Percentiles rank a stretch among this genome's conserved stretches.
Evolutionary conservation across 1,140 invertebrate species (phyloP).

Genomic region (Platyscapa corneri): DNA sequence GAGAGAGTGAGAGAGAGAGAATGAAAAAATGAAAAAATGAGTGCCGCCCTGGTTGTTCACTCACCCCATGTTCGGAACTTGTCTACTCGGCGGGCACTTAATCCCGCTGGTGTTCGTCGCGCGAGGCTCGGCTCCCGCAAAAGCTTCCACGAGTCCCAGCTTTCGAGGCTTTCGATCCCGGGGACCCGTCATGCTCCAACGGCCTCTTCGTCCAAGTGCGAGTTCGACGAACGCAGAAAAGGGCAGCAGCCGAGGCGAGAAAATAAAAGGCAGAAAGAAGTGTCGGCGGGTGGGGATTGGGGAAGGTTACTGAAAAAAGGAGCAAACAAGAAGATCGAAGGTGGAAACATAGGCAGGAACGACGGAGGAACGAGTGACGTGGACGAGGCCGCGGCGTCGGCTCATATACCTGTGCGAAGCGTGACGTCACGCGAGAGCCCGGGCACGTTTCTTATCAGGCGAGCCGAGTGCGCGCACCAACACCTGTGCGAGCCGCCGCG

Average conservation of each 20-base stretch:
- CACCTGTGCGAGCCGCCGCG: constrained; percentile 24
- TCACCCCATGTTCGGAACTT: constrained; percentile 13
- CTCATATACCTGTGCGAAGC: constrained; percentile 72
- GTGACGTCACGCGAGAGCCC: constrained; percentile 69
- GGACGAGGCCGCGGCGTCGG: constrained; percentile 65
- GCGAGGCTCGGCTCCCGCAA: background rate
- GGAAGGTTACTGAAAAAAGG: constrained; percentile 1
- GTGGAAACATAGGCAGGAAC: constrained; percentile 53
- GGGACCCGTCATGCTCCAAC: background rate
- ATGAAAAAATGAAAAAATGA: background rate
- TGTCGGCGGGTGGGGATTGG: background rate
- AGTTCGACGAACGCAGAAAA: constrained; percentile 1
- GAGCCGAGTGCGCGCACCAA: constrained; percentile 2
- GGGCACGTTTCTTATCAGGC: constrained; percentile 53
- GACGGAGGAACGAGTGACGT: constrained; percentile 70
- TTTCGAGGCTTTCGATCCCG: background rate
- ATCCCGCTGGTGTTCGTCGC: background rate
- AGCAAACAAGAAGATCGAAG: constrained; percentile 1
- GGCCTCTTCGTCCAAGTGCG: background rate
- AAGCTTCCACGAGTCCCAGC: background rate
- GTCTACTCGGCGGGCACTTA: background rate
- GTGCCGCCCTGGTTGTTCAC: constrained; percentile 12
- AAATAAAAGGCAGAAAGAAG: background rate
- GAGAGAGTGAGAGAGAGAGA: background rate
- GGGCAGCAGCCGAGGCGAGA: background rate